A percentile compares a stretch with the other conserved stretches of the same genome.
These are phyloP conservation scores for Smittia aterrima DNA, from an alignment of 2,888 invertebrate genomes.

Conservation along the genomic window DNA sequence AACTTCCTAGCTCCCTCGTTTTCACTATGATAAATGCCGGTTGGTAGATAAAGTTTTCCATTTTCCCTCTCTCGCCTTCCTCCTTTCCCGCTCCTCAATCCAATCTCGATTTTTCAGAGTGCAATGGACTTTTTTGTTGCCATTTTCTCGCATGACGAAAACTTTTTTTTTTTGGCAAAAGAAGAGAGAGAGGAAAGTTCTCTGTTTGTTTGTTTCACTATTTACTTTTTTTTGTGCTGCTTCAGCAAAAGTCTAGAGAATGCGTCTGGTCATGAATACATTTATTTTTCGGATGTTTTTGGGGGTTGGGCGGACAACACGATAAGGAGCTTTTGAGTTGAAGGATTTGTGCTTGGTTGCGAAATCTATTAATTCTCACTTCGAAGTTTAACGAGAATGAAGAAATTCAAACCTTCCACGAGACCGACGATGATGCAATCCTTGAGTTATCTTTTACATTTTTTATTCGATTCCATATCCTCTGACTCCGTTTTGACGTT, in stretches of 20 bases:
- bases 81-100: neutral
- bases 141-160: constrained; percentile 17
- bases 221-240: constrained; percentile 6
- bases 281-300: neutral
- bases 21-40: constrained; percentile 37
- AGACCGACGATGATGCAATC: too few species aligned
- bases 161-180: constrained; percentile 27
- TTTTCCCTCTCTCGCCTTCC: neutral
- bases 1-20: neutral
- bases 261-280: constrained; percentile 34
- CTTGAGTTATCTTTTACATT: too few species aligned
- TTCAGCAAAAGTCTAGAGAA: neutral
- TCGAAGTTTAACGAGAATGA: too few species aligned
- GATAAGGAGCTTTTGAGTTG: neutral
- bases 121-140: constrained; percentile 40
- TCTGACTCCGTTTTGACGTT: neutral
- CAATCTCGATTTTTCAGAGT: neutral
- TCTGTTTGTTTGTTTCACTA: constrained; percentile 7
- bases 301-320: too few species aligned
- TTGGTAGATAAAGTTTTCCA: constrained; percentile 37
- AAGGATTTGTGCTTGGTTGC: too few species aligned
- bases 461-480: too few species aligned
- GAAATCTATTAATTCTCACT: too few species aligned
- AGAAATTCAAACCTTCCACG: too few species aligned
- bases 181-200: constrained; percentile 16